phyloP scores from a whole-genome alignment of 1,140 invertebrate genomes.

The Oncopeltus fasciatus region DNA sequence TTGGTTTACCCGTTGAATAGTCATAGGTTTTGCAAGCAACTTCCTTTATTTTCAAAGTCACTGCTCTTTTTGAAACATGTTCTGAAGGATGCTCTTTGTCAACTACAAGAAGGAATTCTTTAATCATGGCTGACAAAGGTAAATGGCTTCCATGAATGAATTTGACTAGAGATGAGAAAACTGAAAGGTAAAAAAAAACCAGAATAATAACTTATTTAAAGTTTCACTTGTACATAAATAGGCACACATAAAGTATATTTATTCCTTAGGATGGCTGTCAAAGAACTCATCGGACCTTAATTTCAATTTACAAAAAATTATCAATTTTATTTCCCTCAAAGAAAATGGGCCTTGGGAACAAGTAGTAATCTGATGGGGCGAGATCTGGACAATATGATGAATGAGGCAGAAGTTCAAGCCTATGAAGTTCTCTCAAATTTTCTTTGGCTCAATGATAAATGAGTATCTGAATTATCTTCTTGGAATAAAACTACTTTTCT shows the following conservation, averaged over 20 bases:
- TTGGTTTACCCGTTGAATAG: background rate
- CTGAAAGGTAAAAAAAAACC: background rate
- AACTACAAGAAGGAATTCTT: slow-evolving; percentile 4
- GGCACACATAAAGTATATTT: background rate
- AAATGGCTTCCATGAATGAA: slow-evolving; percentile 10
- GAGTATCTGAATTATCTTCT: too few relatives aligned
- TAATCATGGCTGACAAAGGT: background rate
- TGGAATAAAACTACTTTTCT: too few relatives aligned
- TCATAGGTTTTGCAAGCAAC: slow-evolving; percentile 7
- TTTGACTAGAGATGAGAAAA: slow-evolving; percentile 8
- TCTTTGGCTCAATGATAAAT: too few relatives aligned
- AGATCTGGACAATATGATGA: too few relatives aligned
- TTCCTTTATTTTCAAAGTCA: slow-evolving; percentile 11
- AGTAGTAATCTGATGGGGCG: too few relatives aligned
- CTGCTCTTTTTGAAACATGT: slow-evolving; percentile 6
- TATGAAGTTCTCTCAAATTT: too few relatives aligned
- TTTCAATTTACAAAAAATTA: background rate
- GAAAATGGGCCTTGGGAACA: background rate
- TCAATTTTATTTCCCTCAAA: background rate
- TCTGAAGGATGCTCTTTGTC: background rate
- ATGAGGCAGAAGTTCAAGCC: too few relatives aligned
- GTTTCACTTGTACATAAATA: too few relatives aligned
- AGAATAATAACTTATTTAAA: background rate
- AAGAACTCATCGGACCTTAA: too few relatives aligned
- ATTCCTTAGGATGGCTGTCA: too few relatives aligned